A percentile compares a stretch with the other conserved stretches of the same genome.
Evolutionary conservation across 2,888 invertebrate species (phyloP).

Genomic region (Pteria penguin): DNA sequence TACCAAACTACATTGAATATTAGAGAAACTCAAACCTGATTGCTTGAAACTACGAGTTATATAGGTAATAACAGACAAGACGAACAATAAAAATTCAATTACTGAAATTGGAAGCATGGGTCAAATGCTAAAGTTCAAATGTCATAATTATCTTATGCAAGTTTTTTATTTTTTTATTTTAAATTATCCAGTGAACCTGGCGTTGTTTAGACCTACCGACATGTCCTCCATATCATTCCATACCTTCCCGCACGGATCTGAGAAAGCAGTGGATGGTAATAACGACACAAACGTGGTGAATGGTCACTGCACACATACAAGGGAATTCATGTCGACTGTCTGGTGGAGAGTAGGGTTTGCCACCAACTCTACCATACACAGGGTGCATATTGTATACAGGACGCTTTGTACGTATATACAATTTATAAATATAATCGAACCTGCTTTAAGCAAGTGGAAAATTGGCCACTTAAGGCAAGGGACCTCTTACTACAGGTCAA

Average conservation of each 20-base stretch:
- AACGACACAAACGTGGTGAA: neutral
- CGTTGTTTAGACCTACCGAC: neutral
- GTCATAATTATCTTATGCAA: no score
- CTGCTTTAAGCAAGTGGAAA: no score
- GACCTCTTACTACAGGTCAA: no score
- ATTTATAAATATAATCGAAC: neutral
- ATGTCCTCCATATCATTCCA: slow-evolving; percentile 3
- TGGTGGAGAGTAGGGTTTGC: neutral
- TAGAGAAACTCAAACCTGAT: no score
- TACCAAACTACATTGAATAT: no score
- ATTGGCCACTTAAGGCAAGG: no score
- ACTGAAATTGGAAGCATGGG: no score
- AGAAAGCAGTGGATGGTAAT: neutral
- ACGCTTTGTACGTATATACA: neutral
- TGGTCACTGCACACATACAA: neutral
- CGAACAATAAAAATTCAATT: no score
- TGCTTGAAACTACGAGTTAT: no score
- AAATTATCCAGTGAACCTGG: slow-evolving; percentile 19
- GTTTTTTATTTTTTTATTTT: no score
- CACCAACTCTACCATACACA: neutral
- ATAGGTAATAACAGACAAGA: no score
- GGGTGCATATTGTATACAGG: neutral
- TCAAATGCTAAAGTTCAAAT: no score
- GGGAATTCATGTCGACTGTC: neutral
- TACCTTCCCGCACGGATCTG: neutral